Evolutionary conservation across 2,113 vertebrate species (phyloP), one percentile per base, ranked within the genome.

Genomic region (Cisticola juncidis): DNA sequence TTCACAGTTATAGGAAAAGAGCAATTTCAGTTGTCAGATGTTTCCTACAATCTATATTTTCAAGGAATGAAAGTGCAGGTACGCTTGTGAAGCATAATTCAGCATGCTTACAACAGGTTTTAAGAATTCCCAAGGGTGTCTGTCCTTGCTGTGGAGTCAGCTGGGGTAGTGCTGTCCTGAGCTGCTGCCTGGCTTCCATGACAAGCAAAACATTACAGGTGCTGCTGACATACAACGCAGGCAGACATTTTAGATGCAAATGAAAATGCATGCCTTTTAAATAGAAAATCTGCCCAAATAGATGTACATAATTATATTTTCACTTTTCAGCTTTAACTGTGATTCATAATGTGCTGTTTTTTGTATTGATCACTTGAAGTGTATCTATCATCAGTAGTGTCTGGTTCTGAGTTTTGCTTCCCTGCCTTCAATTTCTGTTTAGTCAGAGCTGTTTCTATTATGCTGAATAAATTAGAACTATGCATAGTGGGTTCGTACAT

Each of bases 381-480:
- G 18, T 33, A 14, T 40, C 28, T 47, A 0, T 61, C 2, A 6
- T 14, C 29, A 28, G 0, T 42, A 12, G 14, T n/a, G 22, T n/a
- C n/a, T 88, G 26, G 7, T 64, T 65, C 23, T 0, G 9, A 22
- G 9, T 25, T 80, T 51, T 90, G 40, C 36, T 79, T 85, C 61
- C 21, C 24, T 81, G 71, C 29, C 42, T 73, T 81, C 12, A 12
- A 0, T 60, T 86, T 86, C 36, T 77, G 7, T 69, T 78, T 12
- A 33, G 31, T 78, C 60, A 79, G 25, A 85, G 18, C 29, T 35
- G 14, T 69, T 82, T 33, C 19, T 83, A 4, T 9, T 62, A 28
- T n/a, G 35, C 38, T 54, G 36, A 61, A 20, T 40, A 62, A 81
- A 42, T 38, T 54, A 11, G 26, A 92, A 18, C 33, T 17, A 4